A percentile compares a stretch with the other conserved stretches of the same genome.
Conservation (phyloP, 2,888 invertebrate species). For the Plebejus melissa region DNA sequence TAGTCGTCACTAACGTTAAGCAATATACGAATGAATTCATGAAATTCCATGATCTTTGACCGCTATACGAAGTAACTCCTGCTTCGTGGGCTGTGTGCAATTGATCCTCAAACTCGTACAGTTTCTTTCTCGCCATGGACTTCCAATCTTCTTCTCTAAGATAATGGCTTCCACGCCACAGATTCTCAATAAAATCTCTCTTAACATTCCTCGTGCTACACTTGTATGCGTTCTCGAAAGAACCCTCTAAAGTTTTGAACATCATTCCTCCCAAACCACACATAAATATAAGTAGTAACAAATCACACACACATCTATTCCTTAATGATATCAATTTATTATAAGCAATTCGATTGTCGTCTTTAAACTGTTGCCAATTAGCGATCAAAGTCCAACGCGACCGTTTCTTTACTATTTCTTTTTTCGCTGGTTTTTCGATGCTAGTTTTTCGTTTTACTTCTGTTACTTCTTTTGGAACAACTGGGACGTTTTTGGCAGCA, state of each 20-base stretch:
- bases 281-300: conserved; percentile 84
- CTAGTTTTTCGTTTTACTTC: conserved; percentile 39
- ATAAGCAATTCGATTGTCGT: conserved; percentile 78
- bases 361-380: conserved; percentile 80
- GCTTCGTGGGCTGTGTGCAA: conserved; percentile 90
- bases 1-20: conserved; percentile 91
- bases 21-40: conserved; percentile 92
- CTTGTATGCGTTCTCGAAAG: conserved; percentile 91
- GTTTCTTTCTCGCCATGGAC: conserved; percentile 87
- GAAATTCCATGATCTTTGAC: conserved; percentile 92
- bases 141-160: conserved; percentile 94
- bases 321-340: conserved; percentile 73
- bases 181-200: conserved; percentile 89
- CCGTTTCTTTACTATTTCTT: conserved; percentile 39
- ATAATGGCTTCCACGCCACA: conserved; percentile 90
- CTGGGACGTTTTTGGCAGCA: conserved; percentile 37
- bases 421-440: conserved; percentile 40
- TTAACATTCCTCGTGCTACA: conserved; percentile 92
- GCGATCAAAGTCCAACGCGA: conserved; percentile 67
- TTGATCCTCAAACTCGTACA: conserved; percentile 92
- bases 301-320: conserved; percentile 83
- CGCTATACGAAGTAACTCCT: conserved; percentile 90
- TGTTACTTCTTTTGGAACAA: conserved; percentile 44
- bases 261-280: conserved; percentile 89
- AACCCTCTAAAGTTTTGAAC: conserved; percentile 90